These are phyloP conservation scores for Clitarchus hookeri DNA, from an alignment of 2,888 invertebrate species.

Conservation along the genomic window DNA sequence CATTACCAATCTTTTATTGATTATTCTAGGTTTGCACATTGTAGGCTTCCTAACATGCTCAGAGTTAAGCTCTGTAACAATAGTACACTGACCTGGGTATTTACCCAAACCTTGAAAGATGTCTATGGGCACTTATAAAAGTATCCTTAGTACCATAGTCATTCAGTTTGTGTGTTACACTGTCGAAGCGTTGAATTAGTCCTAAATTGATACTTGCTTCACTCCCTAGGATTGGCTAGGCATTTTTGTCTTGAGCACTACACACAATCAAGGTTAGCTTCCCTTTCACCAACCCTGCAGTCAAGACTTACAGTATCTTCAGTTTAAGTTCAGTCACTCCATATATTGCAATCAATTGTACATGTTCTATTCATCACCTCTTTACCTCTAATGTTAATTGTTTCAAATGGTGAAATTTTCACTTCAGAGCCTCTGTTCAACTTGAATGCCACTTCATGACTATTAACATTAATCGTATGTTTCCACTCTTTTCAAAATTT, in stretches of 20 bases:
- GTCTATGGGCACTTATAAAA: background rate
- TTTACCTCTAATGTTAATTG: background rate
- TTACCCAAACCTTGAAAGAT: background rate
- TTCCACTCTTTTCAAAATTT: background rate
- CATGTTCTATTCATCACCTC: background rate
- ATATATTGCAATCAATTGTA: background rate
- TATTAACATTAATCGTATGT: background rate
- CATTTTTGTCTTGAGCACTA: background rate
- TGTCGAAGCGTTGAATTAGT: background rate
- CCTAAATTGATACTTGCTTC: background rate
- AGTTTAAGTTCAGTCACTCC: background rate
- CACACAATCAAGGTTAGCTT: background rate
- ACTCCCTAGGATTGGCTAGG: background rate
- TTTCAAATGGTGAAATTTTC: background rate
- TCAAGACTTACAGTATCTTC: background rate
- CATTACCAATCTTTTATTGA: background rate
- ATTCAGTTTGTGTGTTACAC: background rate
- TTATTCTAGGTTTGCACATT: background rate
- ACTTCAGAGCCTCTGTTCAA: background rate
- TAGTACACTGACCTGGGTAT: background rate
- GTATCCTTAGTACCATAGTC: background rate
- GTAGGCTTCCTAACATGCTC: background rate
- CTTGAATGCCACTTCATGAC: background rate
- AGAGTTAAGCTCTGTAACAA: background rate
- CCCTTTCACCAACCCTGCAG: background rate